Base-by-base conservation (phyloP, 2,113 vertebrate genomes). In the Amazona vittata region DNA sequence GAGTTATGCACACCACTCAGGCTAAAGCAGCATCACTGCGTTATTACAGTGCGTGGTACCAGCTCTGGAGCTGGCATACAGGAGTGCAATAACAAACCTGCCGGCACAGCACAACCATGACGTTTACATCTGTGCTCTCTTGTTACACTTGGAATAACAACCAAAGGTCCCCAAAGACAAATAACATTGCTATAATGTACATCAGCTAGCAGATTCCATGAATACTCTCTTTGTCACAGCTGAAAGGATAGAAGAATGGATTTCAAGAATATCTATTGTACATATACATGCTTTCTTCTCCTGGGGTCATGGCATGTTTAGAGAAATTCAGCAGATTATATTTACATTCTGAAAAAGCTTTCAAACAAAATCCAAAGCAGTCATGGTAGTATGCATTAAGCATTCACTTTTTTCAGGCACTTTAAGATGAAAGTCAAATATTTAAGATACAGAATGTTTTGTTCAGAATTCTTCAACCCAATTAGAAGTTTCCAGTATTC, bases 61-160 rank as follows among this genome's bases (percentile, higher is more conserved):
- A 49, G 37, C 5, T 2, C 13, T 29, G 0, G 1, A 31, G 49
- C 26, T 8, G 28, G 50, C 2, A 1, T 0, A 10, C 16, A 15
- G 76, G 46, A 17, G 24, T 20, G n/a, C 55, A 12, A 7, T 1
- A 59, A 59, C n/a, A 53, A 50, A 49, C 5, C 43, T 1, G 1
- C n/a, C 0, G 1, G 50, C 75, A 33, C 43, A 46, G 50, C 5
- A 2, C 57, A 12, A n/a, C 26, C 2, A 1, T 16, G 41, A 20
- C 4, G 1, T 15, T 67, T 35, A 46, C 64, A 26, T 31, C 59
- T 35, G 39, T 4, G 6, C 60, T 83, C 0, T 0, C 49, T 85
- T 0, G 0, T 75, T 62, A n/a, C 1, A 4, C 82, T 14, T 60
- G 44, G n/a, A 86, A 46, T 44, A 86, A 62, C 37, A 81, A 15